Evolutionary conservation across 1,140 invertebrate genomes (phyloP).

Genomic region (Drosophila kohkoa): DNA sequence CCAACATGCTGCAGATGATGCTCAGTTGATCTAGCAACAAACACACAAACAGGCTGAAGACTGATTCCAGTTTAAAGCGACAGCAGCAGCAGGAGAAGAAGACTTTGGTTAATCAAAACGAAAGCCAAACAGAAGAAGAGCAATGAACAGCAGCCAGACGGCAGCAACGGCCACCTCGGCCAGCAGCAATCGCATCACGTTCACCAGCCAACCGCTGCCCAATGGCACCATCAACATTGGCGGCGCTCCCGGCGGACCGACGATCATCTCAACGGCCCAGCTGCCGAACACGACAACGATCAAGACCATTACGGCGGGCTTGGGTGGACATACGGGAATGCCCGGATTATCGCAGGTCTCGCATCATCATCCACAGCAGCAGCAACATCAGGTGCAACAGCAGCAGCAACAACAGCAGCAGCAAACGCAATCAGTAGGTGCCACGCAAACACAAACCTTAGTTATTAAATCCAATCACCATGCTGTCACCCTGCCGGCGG

Average conservation of each 20-base stretch:
- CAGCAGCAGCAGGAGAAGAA: slow-evolving; percentile 15
- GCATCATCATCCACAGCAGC: slow-evolving; percentile 61
- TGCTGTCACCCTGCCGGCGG: slow-evolving; percentile 84
- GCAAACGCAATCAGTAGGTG: slow-evolving; percentile 83
- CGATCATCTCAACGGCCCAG: slow-evolving; percentile 79
- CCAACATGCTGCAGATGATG: slow-evolving; percentile 63
- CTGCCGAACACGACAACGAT: slow-evolving; percentile 85
- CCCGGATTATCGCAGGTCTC: slow-evolving; percentile 61
- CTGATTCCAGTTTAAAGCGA: slow-evolving; percentile 19
- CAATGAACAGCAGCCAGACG: slow-evolving; percentile 80
- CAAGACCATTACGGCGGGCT: slow-evolving; percentile 85
- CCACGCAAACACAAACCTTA: slow-evolving; percentile 84
- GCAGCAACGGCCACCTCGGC: slow-evolving; percentile 55
- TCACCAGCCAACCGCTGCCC: slow-evolving; percentile 86
- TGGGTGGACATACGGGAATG: slow-evolving; percentile 71
- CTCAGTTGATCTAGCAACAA: slow-evolving; percentile 56
- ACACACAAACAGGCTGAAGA: slow-evolving; percentile 23
- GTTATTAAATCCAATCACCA: slow-evolving; percentile 85
- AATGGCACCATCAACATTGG: slow-evolving; percentile 86
- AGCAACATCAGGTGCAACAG: slow-evolving; percentile 59
- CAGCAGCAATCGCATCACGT: slow-evolving; percentile 85
- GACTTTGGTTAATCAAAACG: slow-evolving; percentile 17
- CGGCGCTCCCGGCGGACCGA: slow-evolving; percentile 50
- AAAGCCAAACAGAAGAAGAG: slow-evolving; percentile 17
- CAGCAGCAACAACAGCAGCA: slow-evolving; percentile 75